A percentile compares a stretch with the other conserved stretches of the same genome.
These are phyloP conservation scores for Pluvianellus socialis DNA, from an alignment of 2,113 vertebrate species.

Conservation along the genomic window DNA sequence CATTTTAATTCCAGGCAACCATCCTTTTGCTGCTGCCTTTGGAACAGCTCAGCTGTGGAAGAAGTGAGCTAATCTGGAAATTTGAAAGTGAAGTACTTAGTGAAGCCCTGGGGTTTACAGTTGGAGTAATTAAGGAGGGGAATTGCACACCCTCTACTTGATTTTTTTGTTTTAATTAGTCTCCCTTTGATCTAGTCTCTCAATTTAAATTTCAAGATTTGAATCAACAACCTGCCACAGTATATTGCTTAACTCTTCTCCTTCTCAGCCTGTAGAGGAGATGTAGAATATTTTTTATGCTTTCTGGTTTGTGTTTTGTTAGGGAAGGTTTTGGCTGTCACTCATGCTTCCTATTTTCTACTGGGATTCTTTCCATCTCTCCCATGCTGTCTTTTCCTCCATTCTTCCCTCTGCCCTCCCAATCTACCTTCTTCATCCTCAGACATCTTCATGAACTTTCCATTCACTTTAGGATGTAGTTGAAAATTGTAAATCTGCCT, in stretches of 20 bases:
- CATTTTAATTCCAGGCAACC: constrained; percentile 35
- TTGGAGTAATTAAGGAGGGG: constrained; percentile 55
- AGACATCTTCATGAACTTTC: background rate
- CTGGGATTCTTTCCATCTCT: background rate
- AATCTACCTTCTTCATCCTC: background rate
- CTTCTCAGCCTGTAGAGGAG: background rate
- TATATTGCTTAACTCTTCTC: constrained; percentile 37
- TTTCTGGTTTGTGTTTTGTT: background rate
- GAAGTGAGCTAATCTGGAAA: constrained; percentile 61
- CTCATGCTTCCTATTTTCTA: background rate
- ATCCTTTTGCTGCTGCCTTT: constrained; percentile 7
- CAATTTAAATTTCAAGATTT: constrained; percentile 44
- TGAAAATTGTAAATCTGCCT: background rate
- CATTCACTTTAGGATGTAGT: background rate
- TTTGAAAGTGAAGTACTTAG: constrained; percentile 37
- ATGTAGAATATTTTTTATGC: background rate
- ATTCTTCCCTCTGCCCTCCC: background rate
- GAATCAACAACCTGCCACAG: constrained; percentile 12
- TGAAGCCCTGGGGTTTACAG: constrained; percentile 38
- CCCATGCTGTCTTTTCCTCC: background rate
- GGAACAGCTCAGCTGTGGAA: constrained; percentile 45
- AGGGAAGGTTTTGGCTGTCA: background rate
- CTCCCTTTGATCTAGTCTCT: constrained; percentile 53
- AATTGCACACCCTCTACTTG: constrained; percentile 42
- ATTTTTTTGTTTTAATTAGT: constrained; percentile 65